These are phyloP conservation scores for Myopa testacea DNA, from an alignment of 2,888 invertebrate species.

Conservation along the genomic window DNA sequence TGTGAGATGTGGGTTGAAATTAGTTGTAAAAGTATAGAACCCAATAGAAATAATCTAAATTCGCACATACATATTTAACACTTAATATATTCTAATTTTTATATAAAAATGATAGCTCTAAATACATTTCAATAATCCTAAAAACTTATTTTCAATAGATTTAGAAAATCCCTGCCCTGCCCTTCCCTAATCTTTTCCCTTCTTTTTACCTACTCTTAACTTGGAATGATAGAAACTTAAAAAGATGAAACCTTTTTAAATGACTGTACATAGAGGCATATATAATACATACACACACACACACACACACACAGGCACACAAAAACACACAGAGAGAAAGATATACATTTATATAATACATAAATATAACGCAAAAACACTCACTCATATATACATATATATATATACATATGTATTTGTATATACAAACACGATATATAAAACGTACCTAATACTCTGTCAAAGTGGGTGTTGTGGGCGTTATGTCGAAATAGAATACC, in stretches of 20 bases:
- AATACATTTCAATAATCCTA: neutral
- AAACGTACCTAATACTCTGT: neutral
- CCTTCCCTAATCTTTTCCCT: too few species aligned
- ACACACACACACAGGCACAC: conserved; percentile 14
- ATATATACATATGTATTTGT: conserved; percentile 31
- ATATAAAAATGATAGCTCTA: neutral
- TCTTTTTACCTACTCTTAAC: neutral
- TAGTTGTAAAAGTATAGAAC: too few species aligned
- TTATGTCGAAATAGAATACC: neutral
- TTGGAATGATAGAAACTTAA: conserved; percentile 25
- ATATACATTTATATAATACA: conserved; percentile 8
- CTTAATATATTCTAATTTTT: neutral
- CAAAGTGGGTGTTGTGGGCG: neutral
- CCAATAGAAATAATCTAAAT: neutral
- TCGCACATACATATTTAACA: conserved; percentile 8
- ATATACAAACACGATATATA: conserved; percentile 1
- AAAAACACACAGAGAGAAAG: conserved; percentile 9
- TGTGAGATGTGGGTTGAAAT: too few species aligned
- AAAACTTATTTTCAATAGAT: neutral
- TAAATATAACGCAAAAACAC: neutral
- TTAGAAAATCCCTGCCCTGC: too few species aligned
- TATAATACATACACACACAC: conserved; percentile 23
- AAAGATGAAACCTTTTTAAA: conserved; percentile 32
- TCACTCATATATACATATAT: conserved; percentile 11
- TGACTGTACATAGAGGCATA: conserved; percentile 32